Percentiles rank a stretch among this genome's conserved stretches.
Conservation (phyloP, 2,888 invertebrate genomes). For the Torymus aiolomorphi region DNA sequence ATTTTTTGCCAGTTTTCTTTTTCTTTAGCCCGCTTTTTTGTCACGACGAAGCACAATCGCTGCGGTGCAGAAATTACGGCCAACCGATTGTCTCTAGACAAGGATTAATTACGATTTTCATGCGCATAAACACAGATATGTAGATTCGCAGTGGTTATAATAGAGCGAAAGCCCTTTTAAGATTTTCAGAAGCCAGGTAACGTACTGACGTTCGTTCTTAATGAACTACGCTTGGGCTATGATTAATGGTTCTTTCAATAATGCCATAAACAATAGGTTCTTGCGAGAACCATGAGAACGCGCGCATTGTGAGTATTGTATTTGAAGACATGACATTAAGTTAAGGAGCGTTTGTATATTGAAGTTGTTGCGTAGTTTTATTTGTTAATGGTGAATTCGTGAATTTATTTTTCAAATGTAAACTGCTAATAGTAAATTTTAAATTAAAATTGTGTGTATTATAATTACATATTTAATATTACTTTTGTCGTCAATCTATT, state of each 20-base stretch:
- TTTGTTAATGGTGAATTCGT: conserved; percentile 19
- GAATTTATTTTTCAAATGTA: conserved; percentile 38
- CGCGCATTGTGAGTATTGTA: conserved; percentile 34
- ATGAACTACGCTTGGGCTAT: conserved; percentile 21
- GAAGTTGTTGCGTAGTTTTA: conserved; percentile 38
- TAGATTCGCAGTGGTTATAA: conserved; percentile 18
- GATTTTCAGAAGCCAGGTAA: conserved; percentile 42
- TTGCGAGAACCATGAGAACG: conserved; percentile 12
- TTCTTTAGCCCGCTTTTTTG: background rate
- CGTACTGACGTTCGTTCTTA: conserved; percentile 38
- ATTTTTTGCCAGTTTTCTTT: conserved; percentile 9
- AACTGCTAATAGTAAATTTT: conserved; percentile 29
- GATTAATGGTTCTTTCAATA: conserved; percentile 48
- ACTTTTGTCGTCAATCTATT: too few species aligned
- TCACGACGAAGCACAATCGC: background rate
- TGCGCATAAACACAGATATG: conserved; percentile 9
- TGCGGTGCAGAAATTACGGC: background rate
- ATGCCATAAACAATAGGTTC: conserved; percentile 38
- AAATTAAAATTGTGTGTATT: background rate
- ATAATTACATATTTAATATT: too few species aligned
- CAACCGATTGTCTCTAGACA: conserved; percentile 28
- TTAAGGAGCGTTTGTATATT: conserved; percentile 14
- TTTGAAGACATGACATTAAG: conserved; percentile 24
- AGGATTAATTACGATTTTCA: conserved; percentile 52
- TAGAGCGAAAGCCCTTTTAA: conserved; percentile 38